phyloP scores from a whole-genome alignment of 2,797 vertebrate genomes.

The Odontamblyopus rebecca region DNA sequence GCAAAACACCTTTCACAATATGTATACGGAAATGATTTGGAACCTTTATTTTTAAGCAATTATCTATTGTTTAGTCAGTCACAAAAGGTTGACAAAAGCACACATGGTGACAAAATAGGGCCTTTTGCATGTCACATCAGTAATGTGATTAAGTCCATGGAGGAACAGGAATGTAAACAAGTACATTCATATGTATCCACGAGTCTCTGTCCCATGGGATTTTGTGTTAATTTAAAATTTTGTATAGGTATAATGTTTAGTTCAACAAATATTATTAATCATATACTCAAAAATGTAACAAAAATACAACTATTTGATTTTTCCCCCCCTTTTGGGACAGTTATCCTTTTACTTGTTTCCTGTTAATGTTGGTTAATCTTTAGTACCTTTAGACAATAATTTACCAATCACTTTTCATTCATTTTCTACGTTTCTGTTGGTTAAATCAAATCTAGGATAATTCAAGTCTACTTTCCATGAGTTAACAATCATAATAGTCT shows the following conservation, averaged over 20 bases:
- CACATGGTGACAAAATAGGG: not conserved
- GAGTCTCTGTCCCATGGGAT: not conserved
- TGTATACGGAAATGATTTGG: not conserved
- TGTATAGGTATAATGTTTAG: not conserved
- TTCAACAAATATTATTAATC: not conserved
- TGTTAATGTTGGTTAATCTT: too few species aligned
- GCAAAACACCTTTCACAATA: too few species aligned
- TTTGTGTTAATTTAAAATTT: not conserved
- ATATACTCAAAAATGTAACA: not conserved
- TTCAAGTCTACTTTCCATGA: not conserved
- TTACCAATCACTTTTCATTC: too few species aligned
- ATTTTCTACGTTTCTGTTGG: too few species aligned
- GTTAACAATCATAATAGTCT: not conserved
- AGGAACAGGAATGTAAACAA: constrained; percentile 45
- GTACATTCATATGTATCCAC: constrained; percentile 17
- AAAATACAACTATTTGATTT: not conserved
- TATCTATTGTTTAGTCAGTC: not conserved
- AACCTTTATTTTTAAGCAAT: not conserved
- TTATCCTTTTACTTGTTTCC: too few species aligned
- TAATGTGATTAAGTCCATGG: constrained; percentile 20
- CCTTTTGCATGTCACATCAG: constrained; percentile 1
- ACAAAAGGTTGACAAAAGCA: not conserved
- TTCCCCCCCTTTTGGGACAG: not conserved
- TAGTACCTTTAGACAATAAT: too few species aligned
- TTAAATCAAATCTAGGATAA: not conserved